Evolutionary conservation across 2,113 vertebrate species (phyloP).

Genomic region (Butastur rufipennis): DNA sequence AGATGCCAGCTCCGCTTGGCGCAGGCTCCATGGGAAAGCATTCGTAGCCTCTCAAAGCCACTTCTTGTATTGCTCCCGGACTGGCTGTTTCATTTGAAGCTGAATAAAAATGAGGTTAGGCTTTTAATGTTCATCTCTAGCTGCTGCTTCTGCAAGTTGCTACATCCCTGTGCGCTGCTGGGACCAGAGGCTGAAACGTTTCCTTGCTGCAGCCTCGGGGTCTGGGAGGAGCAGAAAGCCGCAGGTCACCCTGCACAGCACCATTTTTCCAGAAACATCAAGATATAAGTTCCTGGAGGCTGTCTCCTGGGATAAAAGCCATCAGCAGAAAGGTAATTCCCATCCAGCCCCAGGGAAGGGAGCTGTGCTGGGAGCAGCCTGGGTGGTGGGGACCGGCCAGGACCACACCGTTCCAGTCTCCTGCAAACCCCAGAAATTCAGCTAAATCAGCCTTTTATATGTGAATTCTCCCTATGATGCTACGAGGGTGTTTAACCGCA

Average conservation of each 20-base stretch:
- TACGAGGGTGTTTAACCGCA: rapidly evolving
- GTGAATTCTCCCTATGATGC: rapidly evolving
- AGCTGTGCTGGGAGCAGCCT: neutral
- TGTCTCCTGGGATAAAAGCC: neutral
- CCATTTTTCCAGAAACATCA: neutral
- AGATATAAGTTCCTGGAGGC: neutral
- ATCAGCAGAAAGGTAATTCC: neutral
- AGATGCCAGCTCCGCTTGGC: neutral
- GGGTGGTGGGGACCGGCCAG: rapidly evolving
- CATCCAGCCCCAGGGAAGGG: rapidly evolving
- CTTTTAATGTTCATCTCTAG: neutral
- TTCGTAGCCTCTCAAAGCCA: rapidly evolving
- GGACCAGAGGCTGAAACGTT: neutral
- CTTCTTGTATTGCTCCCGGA: neutral
- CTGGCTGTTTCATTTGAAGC: neutral
- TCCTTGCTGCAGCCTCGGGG: neutral
- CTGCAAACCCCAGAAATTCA: neutral
- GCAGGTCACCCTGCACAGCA: neutral
- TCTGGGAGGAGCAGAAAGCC: neutral
- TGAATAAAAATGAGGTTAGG: neutral
- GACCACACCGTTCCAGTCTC: neutral
- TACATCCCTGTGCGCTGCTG: neutral
- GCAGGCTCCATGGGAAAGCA: neutral
- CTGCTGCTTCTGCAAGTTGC: neutral
- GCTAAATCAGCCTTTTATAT: rapidly evolving